Percentiles rank a stretch among this genome's conserved stretches.
Evolutionary conservation across 2,888 invertebrate species (phyloP).

Genomic region (Leucophora obtusa): DNA sequence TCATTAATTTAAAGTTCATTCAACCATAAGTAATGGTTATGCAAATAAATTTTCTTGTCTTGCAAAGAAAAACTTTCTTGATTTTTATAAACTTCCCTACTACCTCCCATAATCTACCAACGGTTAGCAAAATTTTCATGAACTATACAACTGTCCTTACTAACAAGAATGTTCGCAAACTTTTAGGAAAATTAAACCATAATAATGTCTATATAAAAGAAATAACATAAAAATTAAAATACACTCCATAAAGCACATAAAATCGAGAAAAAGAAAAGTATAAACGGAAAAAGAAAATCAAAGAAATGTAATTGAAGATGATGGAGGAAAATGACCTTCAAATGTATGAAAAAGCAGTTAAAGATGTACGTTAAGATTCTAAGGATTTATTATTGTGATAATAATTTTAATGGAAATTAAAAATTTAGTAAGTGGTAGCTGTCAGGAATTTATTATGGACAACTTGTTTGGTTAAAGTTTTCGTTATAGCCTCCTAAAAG

Average conservation of each 20-base stretch:
- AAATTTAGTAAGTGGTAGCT: background rate
- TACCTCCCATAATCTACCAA: background rate
- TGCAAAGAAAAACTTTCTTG: conserved; percentile 1
- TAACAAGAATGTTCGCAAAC: conserved; percentile 46
- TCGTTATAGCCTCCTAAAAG: background rate
- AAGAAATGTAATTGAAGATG: conserved; percentile 18
- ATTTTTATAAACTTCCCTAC: conserved; percentile 2
- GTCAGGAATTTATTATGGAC: background rate
- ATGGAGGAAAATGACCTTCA: conserved; percentile 26
- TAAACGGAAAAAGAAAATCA: conserved; percentile 1
- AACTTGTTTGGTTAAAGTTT: background rate
- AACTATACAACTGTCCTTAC: conserved; percentile 39
- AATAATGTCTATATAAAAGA: conserved; percentile 45
- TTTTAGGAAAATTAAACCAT: conserved; percentile 50
- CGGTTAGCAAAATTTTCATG: conserved; percentile 15
- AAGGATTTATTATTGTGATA: background rate
- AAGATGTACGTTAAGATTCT: background rate
- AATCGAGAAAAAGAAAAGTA: background rate
- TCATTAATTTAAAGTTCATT: conserved; percentile 59
- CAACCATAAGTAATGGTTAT: conserved; percentile 53
- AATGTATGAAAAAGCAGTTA: background rate
- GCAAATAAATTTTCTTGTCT: conserved; percentile 57
- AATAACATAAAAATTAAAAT: conserved; percentile 50
- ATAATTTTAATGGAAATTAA: no score
- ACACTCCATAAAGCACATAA: conserved; percentile 19